These are phyloP conservation scores for Melanerpes formicivorus DNA, from an alignment of 2,113 vertebrate species.

Conservation along the genomic window DNA sequence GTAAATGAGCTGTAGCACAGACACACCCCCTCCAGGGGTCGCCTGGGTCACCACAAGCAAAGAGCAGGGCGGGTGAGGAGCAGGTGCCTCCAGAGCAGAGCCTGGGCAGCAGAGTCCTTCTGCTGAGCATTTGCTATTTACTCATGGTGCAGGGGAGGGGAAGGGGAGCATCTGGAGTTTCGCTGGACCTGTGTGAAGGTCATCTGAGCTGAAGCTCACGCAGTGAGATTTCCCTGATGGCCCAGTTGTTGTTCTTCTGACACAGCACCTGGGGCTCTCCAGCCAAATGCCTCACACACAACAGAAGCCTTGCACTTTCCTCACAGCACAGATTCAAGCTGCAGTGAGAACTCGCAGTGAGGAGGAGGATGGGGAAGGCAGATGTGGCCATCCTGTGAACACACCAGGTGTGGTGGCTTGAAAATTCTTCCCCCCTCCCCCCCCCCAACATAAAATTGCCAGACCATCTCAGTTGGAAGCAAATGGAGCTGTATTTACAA, in stretches of 20 bases:
- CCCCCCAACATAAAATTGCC: too few species aligned
- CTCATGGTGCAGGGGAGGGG: not conserved
- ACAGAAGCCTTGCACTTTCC: not conserved
- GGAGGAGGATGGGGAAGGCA: not conserved
- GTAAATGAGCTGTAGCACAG: not conserved
- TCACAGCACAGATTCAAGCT: accelerated
- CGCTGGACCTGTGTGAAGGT: not conserved
- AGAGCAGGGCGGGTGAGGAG: not conserved
- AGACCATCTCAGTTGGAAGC: too few species aligned
- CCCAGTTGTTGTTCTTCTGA: not conserved
- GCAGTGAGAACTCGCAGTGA: not conserved
- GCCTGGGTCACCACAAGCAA: not conserved
- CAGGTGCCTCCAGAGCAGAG: not conserved
- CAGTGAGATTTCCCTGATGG: not conserved
- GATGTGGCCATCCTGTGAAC: not conserved
- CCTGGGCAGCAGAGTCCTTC: not conserved
- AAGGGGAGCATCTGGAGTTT: not conserved
- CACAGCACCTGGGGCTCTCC: not conserved
- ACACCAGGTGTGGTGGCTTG: not conserved
- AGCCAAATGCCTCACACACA: not conserved
- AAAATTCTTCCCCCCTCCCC: too few species aligned
- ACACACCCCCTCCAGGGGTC: accelerated
- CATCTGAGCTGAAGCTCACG: not conserved
- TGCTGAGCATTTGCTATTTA: not conserved
- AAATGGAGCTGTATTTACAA: too few species aligned